Conservation (phyloP, 2,797 vertebrate species). For the Falco cherrug region DNA sequence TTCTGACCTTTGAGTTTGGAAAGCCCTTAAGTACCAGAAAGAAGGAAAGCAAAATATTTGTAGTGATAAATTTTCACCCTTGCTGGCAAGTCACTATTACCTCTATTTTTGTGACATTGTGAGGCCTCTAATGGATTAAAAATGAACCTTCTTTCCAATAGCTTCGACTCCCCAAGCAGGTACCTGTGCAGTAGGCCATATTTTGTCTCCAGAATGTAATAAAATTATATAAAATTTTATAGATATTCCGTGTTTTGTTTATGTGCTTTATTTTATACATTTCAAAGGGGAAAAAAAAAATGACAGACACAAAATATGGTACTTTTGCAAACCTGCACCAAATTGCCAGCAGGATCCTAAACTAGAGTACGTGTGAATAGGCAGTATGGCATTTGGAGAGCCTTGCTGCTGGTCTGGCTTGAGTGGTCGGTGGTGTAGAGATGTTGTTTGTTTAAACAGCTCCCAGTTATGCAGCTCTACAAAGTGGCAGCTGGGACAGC, state of each 20-base stretch:
- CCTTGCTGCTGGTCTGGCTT: not conserved
- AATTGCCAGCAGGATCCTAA: not conserved
- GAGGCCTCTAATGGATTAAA: not conserved
- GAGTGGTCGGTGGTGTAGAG: not conserved
- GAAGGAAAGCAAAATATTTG: constrained; percentile 47
- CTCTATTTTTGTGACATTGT: not conserved
- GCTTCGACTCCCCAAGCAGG: not conserved
- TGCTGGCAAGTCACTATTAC: not conserved
- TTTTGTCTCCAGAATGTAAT: not conserved
- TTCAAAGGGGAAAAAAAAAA: not conserved
- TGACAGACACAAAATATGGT: not conserved
- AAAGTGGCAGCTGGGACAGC: not conserved
- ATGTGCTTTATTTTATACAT: not conserved
- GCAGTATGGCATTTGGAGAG: not conserved
- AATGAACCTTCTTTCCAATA: not conserved
- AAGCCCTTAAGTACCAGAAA: constrained; percentile 40
- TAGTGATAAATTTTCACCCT: not conserved
- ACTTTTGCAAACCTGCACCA: not conserved
- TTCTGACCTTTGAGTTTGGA: constrained; percentile 51
- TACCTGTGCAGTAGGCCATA: not conserved
- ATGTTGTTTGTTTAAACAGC: not conserved
- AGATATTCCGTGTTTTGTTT: not conserved
- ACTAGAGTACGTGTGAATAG: not conserved
- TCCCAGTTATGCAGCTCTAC: not conserved
- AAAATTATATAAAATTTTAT: not conserved